Percentiles rank a stretch among this genome's conserved stretches.
These are phyloP conservation scores for Arrhopalites spinosus DNA, from an alignment of 2,888 invertebrate genomes.

Conservation along the genomic window DNA sequence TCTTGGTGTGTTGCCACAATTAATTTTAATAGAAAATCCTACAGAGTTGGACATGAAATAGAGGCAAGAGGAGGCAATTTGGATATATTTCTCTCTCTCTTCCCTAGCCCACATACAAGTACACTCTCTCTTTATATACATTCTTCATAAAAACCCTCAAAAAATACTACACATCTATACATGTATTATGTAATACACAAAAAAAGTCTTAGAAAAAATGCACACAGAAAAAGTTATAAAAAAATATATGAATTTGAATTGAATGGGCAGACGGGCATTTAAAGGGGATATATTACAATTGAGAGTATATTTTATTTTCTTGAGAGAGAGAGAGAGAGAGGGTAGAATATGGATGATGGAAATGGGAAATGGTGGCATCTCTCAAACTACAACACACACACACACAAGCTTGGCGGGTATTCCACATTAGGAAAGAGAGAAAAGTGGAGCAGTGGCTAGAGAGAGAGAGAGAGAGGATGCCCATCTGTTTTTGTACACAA, in stretches of 20 bases:
- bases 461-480: neutral
- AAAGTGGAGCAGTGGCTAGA: neutral
- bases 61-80: neutral
- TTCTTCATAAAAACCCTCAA: no score
- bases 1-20: slow-evolving; percentile 26
- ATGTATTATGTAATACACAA: no score
- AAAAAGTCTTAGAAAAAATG: no score
- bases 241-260: neutral
- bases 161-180: no score
- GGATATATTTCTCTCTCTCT: no score
- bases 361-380: slow-evolving; percentile 1
- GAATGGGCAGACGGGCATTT: slow-evolving; percentile 14
- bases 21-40: slow-evolving; percentile 28
- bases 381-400: neutral
- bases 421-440: neutral
- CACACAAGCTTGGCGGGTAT: neutral
- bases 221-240: no score
- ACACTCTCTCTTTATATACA: no score
- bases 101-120: no score
- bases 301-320: no score
- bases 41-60: neutral
- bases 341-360: neutral
- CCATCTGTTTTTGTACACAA: neutral
- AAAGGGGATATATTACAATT: slow-evolving; percentile 1
- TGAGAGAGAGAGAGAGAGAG: no score